Base-by-base conservation (phyloP, 2,888 invertebrate genomes). In the Plebejus melissa region DNA sequence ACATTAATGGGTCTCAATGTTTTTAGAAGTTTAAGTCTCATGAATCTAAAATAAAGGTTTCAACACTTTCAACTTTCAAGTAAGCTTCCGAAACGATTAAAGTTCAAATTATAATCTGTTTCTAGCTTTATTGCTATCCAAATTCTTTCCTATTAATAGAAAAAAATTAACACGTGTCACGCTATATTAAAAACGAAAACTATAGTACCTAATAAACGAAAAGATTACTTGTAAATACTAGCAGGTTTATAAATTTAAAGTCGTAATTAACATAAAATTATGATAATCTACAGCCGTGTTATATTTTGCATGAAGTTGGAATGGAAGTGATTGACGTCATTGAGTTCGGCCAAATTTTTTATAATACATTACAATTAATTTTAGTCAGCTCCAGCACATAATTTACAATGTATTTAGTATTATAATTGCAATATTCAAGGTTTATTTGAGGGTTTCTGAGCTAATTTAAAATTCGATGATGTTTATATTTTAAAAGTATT, bases 301-400 rank as follows among this genome's bases (percentile, higher is more conserved):
- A 41, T 70, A 70, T 41, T 41, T 69, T 70, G n/a, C 69, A 69
- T 69, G 41, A 41, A 69, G 41, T 69, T 69, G n/a, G n/a, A 22
- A 22, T 22, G 22, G 22, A 41, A 16, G 4, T 6, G 1, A 69
- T 36, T 69, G 69, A 69, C 69, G 69, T 70, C 41, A 70, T 69
- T 36, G 0, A 3, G 9, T 38, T 13, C 11, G 5, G 65, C 13
- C 32, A 13, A 32, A 32, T 32, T 32, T 13, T 65, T 60, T 60
- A 60, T 11, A 28, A 22, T 7, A 22, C 7, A 9, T 60, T 5
- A 65, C 32, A 32, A 65, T 5, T 65, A 65, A 65, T 60, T 60
- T 60, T 60, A 65, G 65, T 16, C 16, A 65, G 28, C 36, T 65
- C 1, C 65, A 65, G 32, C 65, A 4, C 32, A 4, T 36, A 65